These are phyloP conservation scores for Ectropis crepuscularia DNA, from an alignment of 2,888 invertebrate species.

Conservation along the genomic window DNA sequence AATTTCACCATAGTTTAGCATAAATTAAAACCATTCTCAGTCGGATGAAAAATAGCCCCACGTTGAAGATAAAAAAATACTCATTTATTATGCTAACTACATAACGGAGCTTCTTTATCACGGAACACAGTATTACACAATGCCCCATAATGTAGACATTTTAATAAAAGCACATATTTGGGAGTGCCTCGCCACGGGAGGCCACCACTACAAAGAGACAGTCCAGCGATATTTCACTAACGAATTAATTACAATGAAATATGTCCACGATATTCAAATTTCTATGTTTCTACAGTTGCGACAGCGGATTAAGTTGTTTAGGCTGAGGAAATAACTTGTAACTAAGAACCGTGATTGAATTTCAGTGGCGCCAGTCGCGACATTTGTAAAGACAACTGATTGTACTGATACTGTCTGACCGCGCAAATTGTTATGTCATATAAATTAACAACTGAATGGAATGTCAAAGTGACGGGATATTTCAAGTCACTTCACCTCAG, in stretches of 20 bases:
- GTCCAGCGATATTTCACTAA: slow-evolving; percentile 34
- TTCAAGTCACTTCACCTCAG: no score
- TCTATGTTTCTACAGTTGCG: slow-evolving; percentile 19
- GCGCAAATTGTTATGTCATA: no score
- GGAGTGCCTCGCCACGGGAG: slow-evolving; percentile 36
- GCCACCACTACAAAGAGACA: slow-evolving; percentile 25
- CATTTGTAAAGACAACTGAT: no score
- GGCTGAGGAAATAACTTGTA: slow-evolving; percentile 8
- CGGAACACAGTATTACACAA: slow-evolving; percentile 15
- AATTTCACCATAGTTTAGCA: no score
- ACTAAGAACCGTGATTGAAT: no score
- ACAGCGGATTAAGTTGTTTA: slow-evolving; percentile 23
- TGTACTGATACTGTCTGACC: no score
- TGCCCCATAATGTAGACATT: slow-evolving; percentile 28
- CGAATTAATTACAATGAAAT: slow-evolving; percentile 38
- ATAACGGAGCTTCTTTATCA: slow-evolving; percentile 15
- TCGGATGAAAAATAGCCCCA: no score
- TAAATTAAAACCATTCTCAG: no score
- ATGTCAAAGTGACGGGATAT: no score
- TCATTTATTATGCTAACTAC: neutral
- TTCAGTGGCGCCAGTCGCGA: no score
- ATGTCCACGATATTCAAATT: slow-evolving; percentile 30
- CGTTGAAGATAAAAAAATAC: no score
- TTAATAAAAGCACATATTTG: slow-evolving; percentile 37
- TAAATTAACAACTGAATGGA: no score